Conservation (phyloP, 2,888 invertebrate genomes). For the Cataglyphis altisquamis region DNA sequence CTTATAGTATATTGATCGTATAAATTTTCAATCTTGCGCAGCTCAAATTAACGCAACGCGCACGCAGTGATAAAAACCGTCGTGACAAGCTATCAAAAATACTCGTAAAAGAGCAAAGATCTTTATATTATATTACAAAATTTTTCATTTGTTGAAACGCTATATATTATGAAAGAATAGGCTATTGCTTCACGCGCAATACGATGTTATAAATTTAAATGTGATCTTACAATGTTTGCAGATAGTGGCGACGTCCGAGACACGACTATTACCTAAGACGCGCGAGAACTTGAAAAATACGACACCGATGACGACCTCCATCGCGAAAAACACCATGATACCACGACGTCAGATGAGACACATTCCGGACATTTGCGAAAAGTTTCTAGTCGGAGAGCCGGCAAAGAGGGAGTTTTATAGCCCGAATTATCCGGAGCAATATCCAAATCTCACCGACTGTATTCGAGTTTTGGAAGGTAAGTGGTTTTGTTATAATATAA, state of each 20-base stretch:
- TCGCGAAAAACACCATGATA: slow-evolving; percentile 7
- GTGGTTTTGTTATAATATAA: slow-evolving; percentile 71
- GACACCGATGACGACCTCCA: slow-evolving; percentile 32
- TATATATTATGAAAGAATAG: not conserved
- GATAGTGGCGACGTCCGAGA: slow-evolving; percentile 58
- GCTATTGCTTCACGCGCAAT: not conserved
- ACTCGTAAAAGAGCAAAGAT: not conserved
- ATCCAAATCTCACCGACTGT: slow-evolving; percentile 91
- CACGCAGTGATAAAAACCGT: not conserved
- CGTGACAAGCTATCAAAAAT: not conserved
- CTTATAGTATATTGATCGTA: slow-evolving; percentile 65
- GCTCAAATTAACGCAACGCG: slow-evolving; percentile 1
- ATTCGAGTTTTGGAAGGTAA: slow-evolving; percentile 90
- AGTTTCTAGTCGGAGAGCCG: slow-evolving; percentile 88
- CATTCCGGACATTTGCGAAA: slow-evolving; percentile 86
- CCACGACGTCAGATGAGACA: slow-evolving; percentile 80
- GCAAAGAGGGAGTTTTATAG: slow-evolving; percentile 90
- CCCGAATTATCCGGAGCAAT: slow-evolving; percentile 90
- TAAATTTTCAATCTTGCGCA: slow-evolving; percentile 59
- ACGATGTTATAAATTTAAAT: slow-evolving; percentile 34
- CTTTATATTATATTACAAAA: not conserved
- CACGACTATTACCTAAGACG: slow-evolving; percentile 12
- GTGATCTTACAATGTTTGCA: slow-evolving; percentile 57
- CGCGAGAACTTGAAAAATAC: not conserved
- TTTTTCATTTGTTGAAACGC: not conserved